phyloP scores from a whole-genome alignment of 2,888 invertebrate species.

The Rhopalosiphum nymphaeae region DNA sequence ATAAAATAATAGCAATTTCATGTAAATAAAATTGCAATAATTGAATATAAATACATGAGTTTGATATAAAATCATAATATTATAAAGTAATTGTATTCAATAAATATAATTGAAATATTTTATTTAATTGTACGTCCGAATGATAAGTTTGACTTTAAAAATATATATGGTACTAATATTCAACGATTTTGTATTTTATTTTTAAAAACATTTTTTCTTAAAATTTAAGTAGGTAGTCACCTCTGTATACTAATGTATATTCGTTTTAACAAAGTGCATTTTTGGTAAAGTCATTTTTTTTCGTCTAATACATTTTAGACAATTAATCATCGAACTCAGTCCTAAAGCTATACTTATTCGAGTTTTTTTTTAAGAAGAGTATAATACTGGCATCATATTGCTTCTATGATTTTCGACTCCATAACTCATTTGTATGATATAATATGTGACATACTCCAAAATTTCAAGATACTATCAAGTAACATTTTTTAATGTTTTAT shows the following conservation, averaged over 20 bases:
- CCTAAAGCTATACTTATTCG: not conserved
- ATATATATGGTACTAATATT: not conserved
- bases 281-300: conserved; percentile 9
- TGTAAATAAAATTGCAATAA: not conserved
- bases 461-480: not conserved
- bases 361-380: not conserved
- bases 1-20: not conserved
- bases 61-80: not conserved
- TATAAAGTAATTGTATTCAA: not conserved
- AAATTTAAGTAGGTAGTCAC: not conserved
- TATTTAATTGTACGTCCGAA: not conserved
- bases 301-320: not conserved
- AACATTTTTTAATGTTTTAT: conserved; percentile 15
- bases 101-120: not conserved
- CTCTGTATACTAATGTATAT: not conserved
- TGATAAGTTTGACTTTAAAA: not conserved
- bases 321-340: not conserved
- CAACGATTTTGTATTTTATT: not conserved
- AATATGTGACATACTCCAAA: not conserved
- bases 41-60: not conserved
- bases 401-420: not conserved
- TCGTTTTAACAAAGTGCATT: not conserved
- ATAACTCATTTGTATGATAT: conserved; percentile 2
- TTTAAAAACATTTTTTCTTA: not conserved
- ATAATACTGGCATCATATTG: conserved; percentile 13